Conservation (phyloP, 2,797 vertebrate species). For the Muscicapa striata region DNA sequence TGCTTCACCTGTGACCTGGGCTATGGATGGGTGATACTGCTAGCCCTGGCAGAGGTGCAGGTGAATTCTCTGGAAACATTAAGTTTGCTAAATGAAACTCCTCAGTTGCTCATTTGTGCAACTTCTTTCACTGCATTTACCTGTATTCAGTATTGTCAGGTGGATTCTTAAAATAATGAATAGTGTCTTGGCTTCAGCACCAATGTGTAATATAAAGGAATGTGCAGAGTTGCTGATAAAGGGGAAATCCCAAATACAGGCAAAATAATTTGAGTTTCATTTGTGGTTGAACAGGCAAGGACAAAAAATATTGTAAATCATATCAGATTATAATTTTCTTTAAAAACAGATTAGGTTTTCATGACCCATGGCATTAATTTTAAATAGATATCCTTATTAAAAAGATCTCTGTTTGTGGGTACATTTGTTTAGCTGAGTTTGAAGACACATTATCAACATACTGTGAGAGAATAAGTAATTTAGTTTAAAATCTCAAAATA, state of each 20-base stretch:
- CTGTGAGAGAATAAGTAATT: not conserved
- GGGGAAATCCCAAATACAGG: not conserved
- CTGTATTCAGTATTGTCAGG: not conserved
- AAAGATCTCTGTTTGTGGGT: not conserved
- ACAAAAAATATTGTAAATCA: not conserved
- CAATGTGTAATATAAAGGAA: not conserved
- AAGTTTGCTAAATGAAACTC: not conserved
- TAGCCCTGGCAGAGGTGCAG: not conserved
- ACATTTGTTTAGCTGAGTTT: not conserved
- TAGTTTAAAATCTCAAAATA: not conserved
- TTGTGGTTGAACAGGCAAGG: not conserved
- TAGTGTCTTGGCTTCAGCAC: not conserved
- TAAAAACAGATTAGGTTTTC: not conserved
- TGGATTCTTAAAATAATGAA: not conserved
- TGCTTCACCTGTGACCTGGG: not conserved
- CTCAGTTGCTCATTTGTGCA: not conserved
- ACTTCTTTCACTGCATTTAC: not conserved
- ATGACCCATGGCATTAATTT: not conserved
- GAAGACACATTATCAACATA: not conserved
- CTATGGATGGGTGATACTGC: not conserved
- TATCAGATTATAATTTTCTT: not conserved
- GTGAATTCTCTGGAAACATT: not conserved
- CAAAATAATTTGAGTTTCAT: not conserved
- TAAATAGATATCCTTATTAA: not conserved
- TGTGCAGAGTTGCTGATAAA: not conserved